Base-by-base conservation (phyloP, 2,797 vertebrate species). In the Chaetodon trifasciatus region DNA sequence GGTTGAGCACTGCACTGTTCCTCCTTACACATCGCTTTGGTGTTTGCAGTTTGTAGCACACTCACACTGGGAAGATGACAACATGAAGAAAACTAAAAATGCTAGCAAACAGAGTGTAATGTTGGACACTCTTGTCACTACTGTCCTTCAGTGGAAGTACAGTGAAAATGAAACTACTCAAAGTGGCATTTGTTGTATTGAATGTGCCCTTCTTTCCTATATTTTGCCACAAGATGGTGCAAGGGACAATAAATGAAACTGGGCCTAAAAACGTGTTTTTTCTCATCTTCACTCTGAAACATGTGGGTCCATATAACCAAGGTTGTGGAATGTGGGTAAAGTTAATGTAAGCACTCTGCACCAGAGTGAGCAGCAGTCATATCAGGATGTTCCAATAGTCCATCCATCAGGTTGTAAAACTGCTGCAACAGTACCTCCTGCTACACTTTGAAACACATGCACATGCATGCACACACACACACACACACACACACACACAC, bases 351-450 rank as follows among this genome's bases (percentile, higher is more conserved):
- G 15, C 13, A 19, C 11, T 21, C 17, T 67, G 53, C 4, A 16
- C 7, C 0, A 2, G 2, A 66, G 6, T 15, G 44, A 72, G 28
- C 42, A 49, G 12, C 61, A 21, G 19, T 56, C 77, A 24, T 74
- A 74, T 79, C 69, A 77, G 60, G 12, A 37, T 35, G 64, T 70
- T 76, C 44, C 83, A 81, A 72, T 53, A 67, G 78, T 85, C 57
- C 80, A 74, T 50, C 28, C 66, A 42, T 19, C 53, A 37, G 44
- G 77, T 55, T 75, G 57, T 86, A 78, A 78, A 86, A 58, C 17
- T 62, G 28, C 44, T 63, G 52, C 21, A 53, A 52, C 66, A 61
- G 35, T 39, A 42, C 37, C 47, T 53, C 0, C 6, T 40, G 53
- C 3, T 32, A 37, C 21, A 76, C 50, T 47, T 61, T 55, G n/a